Evolutionary conservation across 2,113 vertebrate species (phyloP).

Genomic region (Gulo gulo): DNA sequence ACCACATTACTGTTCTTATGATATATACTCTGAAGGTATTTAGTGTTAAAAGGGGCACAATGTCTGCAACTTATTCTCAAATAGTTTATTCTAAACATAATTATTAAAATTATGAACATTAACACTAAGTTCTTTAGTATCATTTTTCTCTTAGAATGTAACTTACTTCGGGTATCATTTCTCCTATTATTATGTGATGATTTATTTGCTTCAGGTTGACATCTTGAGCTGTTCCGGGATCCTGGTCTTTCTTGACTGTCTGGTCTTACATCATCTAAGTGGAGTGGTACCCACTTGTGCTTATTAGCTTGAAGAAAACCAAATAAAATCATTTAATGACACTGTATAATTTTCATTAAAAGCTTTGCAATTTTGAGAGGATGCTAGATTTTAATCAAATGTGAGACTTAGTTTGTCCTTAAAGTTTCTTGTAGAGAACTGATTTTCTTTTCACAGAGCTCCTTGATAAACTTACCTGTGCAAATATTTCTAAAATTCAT

Average conservation of each 20-base stretch:
- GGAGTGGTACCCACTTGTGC: conserved; percentile 93
- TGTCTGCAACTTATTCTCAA: not conserved
- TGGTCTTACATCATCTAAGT: conserved; percentile 87
- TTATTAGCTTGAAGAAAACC: conserved; percentile 89
- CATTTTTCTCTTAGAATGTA: not conserved
- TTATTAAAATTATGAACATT: not conserved
- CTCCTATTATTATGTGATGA: conserved; percentile 84
- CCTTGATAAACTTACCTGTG: not conserved
- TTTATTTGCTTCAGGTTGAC: conserved; percentile 84
- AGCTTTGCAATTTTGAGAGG: conserved; percentile 11
- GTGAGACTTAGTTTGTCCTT: not conserved
- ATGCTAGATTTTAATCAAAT: conserved; percentile 19
- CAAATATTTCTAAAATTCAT: conserved; percentile 23
- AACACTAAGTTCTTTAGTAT: not conserved
- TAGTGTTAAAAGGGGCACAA: not conserved
- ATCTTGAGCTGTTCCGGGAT: conserved; percentile 81
- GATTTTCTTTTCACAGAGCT: not conserved
- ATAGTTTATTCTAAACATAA: not conserved
- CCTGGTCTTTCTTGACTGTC: conserved; percentile 85
- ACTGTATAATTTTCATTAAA: conserved; percentile 29
- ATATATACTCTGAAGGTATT: not conserved
- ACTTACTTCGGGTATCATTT: conserved; percentile 91
- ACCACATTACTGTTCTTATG: not conserved
- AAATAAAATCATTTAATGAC: conserved; percentile 45
- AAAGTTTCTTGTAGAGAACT: not conserved